Conservation (phyloP, 2,888 invertebrate species). For the Apoderus coryli region DNA sequence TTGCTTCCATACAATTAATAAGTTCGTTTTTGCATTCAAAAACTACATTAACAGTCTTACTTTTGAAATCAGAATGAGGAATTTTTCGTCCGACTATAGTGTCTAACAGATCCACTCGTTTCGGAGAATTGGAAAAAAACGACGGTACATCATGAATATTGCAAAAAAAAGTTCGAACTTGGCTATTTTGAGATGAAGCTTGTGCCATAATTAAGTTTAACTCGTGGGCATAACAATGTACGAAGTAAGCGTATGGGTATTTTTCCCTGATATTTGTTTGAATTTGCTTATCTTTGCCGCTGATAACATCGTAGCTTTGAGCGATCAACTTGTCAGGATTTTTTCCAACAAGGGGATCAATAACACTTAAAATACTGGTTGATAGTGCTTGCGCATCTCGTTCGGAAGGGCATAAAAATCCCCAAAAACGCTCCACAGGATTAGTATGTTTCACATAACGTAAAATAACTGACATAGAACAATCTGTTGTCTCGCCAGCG, state of each 20-base stretch:
- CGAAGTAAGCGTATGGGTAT: slow-evolving; percentile 9
- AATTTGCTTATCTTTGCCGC: slow-evolving; percentile 6
- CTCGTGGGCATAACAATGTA: slow-evolving; percentile 12
- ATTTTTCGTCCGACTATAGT: too few relatives aligned
- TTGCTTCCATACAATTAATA: too few relatives aligned
- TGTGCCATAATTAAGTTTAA: slow-evolving; percentile 11
- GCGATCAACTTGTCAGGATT: slow-evolving; percentile 10
- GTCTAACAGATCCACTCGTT: too few relatives aligned
- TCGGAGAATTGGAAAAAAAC: too few relatives aligned
- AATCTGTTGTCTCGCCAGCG: slow-evolving; percentile 24
- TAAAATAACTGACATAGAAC: slow-evolving; percentile 20
- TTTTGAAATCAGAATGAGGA: too few relatives aligned
- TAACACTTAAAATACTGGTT: slow-evolving; percentile 7
- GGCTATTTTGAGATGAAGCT: too few relatives aligned
- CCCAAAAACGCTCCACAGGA: slow-evolving; percentile 20
- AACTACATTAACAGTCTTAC: too few relatives aligned
- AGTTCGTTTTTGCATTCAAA: too few relatives aligned
- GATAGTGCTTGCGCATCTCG: slow-evolving; percentile 10
- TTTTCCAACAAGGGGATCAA: slow-evolving; percentile 10
- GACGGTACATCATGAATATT: too few relatives aligned
- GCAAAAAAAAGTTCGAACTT: too few relatives aligned
- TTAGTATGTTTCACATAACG: slow-evolving; percentile 19
- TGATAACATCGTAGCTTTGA: slow-evolving; percentile 11
- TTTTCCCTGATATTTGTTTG: slow-evolving; percentile 10
- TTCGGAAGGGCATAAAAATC: slow-evolving; percentile 13